Base-by-base conservation (phyloP, 2,113 vertebrate genomes). In the Nibea albiflora region DNA sequence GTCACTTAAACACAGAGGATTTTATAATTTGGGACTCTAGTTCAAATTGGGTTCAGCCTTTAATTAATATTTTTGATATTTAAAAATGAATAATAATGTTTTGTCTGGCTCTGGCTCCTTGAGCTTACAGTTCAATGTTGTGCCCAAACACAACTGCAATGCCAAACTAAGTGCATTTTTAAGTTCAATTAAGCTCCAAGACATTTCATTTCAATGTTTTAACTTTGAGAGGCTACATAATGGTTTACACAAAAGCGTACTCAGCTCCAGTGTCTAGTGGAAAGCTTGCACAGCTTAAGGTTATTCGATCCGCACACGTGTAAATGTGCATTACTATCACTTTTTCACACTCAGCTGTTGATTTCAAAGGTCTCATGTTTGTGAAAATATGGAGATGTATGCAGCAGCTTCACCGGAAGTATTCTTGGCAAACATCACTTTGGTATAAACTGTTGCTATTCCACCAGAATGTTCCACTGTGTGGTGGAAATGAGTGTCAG, bases 291-390 rank as follows among this genome's bases (percentile, higher is more conserved):
- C 20, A 19, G 14, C 10, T 61, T 14, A 54, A 56, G 19, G 26
- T 39, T 39, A 31, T 22, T 46, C 22, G 12, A 42, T 16, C 8
- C 14, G 19, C 17, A 14, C 14, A 20, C 46, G 24, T 53, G 16
- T 39, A 69, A 85, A 69, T 46, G 47, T 62, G 47, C 15, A 52
- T 65, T 65, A 80, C 54, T 67, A 44, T 28, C 50, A 4, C 46
- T n/a, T 52, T 71, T 35, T 72, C 14, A 70, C 11, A 61, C 58
- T 31, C 20, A 26, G 19, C n/a, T 61, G 64, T 68, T 42, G 19
- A 42, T 46, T 52, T 16, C 42, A n/a, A 67, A 73, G 19, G 22
- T 26, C 22, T 19, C 3, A 20, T 20, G 24, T 42, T 64, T 26
- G n/a, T 53, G 17, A 79, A 79, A 39, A 69, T 64, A 39, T 53